Evolutionary conservation across 2,113 vertebrate genomes (phyloP), one percentile per base, ranked within the genome.

Genomic region (Corydoras maculifer): DNA sequence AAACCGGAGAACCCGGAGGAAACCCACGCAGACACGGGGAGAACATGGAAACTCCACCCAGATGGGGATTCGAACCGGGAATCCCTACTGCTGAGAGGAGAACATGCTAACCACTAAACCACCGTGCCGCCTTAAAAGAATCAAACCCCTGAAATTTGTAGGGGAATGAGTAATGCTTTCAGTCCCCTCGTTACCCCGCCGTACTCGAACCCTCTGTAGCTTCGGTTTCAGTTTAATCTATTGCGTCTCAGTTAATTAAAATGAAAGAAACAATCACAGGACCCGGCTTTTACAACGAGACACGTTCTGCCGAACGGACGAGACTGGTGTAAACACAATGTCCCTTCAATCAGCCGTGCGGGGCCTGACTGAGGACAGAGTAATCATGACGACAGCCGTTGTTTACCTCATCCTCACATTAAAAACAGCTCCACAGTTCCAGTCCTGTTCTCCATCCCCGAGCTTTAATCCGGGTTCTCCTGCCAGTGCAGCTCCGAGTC

Each of bases 321-420:
- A 35, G 35, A 68, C 14, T 11, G 50, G 30, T 53, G 9, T 15
- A 62, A 5, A 29, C 9, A 5, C n/a, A 8, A 69, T 59, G 67
- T 60, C 67, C 57, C 30, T 69, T 69, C 50, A 69, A 60, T 59
- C 67, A 14, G 18, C 4, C 59, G 57, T 50, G 51, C 25, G 29
- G 15, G 55, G n/a, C 58, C 57, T 60, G 57, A 58, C 10, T 18
- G 59, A 57, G 59, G 65, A 59, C 59, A 51, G 49, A 59, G 30
- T 18, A 25, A 7, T 32, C 9, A 62, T 77, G 70, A 77, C 60
- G 75, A 65, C 70, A 61, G 49, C 48, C 18, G 32, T 68, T 73
- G 75, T 69, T 69, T 68, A 73, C 62, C 65, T 73, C 55, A 64
- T 69, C 54, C 66, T 60, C 75, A 70, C 70, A 54, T 66, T 69